phyloP scores from a whole-genome alignment of 2,113 vertebrate species.

The Xyrauchen texanus region DNA sequence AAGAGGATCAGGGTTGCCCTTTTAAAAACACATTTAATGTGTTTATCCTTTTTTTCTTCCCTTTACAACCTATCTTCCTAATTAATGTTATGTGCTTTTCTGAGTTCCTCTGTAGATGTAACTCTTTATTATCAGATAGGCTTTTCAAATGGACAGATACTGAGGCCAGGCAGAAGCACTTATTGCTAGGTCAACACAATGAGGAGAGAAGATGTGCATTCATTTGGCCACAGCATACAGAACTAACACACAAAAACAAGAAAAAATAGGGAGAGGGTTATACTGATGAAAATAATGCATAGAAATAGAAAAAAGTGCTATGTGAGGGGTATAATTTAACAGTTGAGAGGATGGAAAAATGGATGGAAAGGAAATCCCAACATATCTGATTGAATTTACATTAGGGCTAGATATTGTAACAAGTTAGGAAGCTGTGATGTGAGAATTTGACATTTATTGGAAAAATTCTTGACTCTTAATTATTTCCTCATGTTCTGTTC shows the following conservation, averaged over 20 bases:
- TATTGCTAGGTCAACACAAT: constrained; percentile 31
- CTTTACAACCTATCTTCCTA: constrained; percentile 9
- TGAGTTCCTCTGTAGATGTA: background rate
- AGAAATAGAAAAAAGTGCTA: background rate
- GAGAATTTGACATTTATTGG: too few relatives aligned
- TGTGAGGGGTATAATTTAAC: background rate
- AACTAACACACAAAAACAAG: constrained; percentile 20
- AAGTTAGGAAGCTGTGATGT: too few relatives aligned
- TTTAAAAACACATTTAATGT: constrained; percentile 6
- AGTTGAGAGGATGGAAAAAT: constrained; percentile 4
- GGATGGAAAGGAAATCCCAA: background rate
- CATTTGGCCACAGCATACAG: constrained; percentile 28
- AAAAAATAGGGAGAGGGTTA: background rate
- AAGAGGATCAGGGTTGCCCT: background rate
- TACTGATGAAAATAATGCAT: background rate
- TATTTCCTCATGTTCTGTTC: too few relatives aligned
- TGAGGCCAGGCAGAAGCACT: constrained; percentile 12
- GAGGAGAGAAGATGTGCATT: constrained; percentile 6
- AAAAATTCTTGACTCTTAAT: too few relatives aligned
- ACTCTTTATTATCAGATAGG: constrained; percentile 36
- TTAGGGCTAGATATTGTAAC: too few relatives aligned
- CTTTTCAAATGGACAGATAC: constrained; percentile 13
- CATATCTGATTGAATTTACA: background rate
- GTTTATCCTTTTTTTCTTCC: constrained; percentile 7
- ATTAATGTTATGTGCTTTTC: constrained; percentile 8